These are phyloP conservation scores for Procavia capensis DNA, from an alignment of 2,113 vertebrate genomes.

Conservation along the genomic window DNA sequence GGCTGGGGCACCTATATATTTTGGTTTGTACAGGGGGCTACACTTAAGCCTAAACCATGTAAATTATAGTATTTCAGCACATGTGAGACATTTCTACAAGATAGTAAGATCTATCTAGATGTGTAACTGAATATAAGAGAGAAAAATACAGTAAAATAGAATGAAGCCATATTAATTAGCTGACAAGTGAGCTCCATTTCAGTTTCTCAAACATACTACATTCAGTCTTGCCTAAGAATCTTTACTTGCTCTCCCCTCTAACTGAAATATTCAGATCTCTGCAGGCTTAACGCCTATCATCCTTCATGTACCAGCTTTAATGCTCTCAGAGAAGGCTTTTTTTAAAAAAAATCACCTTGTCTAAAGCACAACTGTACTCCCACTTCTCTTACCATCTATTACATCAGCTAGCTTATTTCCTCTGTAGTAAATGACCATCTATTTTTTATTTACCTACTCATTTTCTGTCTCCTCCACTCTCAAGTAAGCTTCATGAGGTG, in stretches of 20 bases:
- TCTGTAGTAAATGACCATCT: neutral
- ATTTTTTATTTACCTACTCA: neutral
- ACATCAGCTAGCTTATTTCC: neutral
- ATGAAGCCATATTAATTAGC: neutral
- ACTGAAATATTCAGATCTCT: neutral
- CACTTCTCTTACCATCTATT: neutral
- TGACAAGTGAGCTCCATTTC: constrained; percentile 2
- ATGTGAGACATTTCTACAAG: constrained; percentile 29
- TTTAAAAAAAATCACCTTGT: neutral
- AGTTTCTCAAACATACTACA: neutral
- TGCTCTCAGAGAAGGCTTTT: neutral
- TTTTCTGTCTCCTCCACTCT: neutral
- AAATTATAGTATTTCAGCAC: neutral
- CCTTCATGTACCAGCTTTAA: neutral
- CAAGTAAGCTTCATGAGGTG: neutral
- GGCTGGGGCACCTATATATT: too few relatives aligned
- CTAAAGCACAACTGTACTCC: neutral
- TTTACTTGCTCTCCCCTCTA: neutral
- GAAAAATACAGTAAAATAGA: neutral
- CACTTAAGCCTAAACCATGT: neutral
- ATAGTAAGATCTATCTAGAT: neutral
- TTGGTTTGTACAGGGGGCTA: neutral
- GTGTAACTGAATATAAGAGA: neutral
- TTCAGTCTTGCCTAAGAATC: neutral
- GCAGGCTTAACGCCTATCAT: neutral